Base-by-base conservation (phyloP, 92 coral and sea anemone genomes). In the Zoanthus solanderi region DNA sequence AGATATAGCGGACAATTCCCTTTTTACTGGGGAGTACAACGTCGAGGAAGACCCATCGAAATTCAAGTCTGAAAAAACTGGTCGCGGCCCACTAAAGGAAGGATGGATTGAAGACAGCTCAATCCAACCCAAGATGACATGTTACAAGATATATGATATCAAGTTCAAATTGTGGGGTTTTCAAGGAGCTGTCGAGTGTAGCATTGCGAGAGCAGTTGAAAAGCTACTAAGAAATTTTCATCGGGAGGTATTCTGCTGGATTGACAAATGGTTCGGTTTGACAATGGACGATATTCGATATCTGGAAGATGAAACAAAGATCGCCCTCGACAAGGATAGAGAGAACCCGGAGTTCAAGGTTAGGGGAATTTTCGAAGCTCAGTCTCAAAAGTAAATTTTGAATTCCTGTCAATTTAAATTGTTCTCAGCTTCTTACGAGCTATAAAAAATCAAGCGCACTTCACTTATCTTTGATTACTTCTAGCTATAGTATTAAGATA, bases 221-320 rank as follows among this genome's bases (percentile, higher is more conserved):
- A 91, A 96, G 37, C 90, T 97, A 23, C 92, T 97, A 30, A 86
- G 79, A 52, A 97, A 94, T 69, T 97, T 97, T 78, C 99, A 97
- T 87, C 99, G 99, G 34, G 97, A 97, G 89, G 83, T 97, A 69
- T 95, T 97, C 65, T 97, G 99, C 69, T 97, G 99, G 99, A 57
- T 97, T 17, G 99, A 97, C 65, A 90, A 85, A 34, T 96, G 98
- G 98, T 88, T 81, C 60, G 98, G 98, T 12, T 75, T 96, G 95
- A 93, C 96, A 5, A 94, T 96, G 63, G 91, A 92, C 16, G 98
- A 95, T 50, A 96, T 96, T 61, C 89, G 98, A 83, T 44, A 29
- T 17, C 75, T 95, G 13, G 98, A 96, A 88, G 92, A 93, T 7
- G 58, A 93, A 65, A 96, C 98, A 10, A 94, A 95, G 78, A 47